These are phyloP conservation scores for Notoglanidium macrostoma DNA, from an alignment of 2,797 vertebrate species.

Conservation along the genomic window DNA sequence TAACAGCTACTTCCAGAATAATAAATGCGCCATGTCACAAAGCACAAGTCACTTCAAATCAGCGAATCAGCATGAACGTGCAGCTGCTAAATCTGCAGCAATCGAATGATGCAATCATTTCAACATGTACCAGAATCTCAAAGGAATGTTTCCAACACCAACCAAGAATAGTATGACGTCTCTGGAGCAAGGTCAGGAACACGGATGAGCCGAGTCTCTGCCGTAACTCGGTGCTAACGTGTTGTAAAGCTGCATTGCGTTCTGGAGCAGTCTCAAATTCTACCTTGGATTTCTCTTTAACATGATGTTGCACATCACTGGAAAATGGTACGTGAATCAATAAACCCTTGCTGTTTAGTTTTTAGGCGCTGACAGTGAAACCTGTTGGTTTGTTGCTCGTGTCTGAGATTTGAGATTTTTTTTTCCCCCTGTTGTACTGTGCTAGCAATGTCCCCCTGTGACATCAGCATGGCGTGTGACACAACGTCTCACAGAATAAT, in stretches of 20 bases:
- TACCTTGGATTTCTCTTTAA: neutral
- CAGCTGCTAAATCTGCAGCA: neutral
- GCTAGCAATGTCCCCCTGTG: neutral
- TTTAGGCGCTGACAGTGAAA: too few species aligned
- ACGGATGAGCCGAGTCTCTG: neutral
- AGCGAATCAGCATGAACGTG: too few species aligned
- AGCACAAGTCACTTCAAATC: neutral
- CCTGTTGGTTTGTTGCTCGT: too few species aligned
- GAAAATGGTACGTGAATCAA: neutral
- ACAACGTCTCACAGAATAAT: neutral
- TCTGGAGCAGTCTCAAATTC: neutral
- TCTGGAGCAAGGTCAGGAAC: neutral
- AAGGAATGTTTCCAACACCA: neutral
- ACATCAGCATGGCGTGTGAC: too few species aligned
- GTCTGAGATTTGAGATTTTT: too few species aligned
- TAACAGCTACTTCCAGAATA: neutral
- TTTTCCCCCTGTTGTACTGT: neutral
- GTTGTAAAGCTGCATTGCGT: neutral
- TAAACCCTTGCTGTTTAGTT: neutral
- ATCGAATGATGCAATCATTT: too few species aligned
- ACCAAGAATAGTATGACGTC: neutral
- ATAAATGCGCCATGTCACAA: neutral
- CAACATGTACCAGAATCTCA: too few species aligned
- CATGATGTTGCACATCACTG: neutral
- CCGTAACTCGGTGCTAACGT: neutral